Evolutionary conservation across 2,888 invertebrate species (phyloP).

Genomic region (Ethmia dodecea): DNA sequence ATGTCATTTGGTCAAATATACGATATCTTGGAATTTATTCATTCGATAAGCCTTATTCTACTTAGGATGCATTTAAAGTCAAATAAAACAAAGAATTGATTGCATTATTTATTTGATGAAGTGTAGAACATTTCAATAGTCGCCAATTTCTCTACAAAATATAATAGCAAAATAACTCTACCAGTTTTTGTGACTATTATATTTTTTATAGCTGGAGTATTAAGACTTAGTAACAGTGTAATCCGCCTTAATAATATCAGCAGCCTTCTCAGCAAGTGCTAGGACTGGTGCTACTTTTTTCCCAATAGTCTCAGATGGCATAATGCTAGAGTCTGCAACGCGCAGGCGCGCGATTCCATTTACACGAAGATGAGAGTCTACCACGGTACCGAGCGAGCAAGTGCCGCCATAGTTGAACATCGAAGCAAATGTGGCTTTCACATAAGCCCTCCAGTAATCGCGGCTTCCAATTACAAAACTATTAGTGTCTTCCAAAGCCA

Average conservation of each 20-base stretch:
- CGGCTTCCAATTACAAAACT: conserved; percentile 41
- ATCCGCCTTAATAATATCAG: conserved; percentile 61
- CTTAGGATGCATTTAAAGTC: too few relatives aligned
- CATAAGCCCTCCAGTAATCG: conserved; percentile 64
- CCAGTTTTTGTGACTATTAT: too few relatives aligned
- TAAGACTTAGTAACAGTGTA: too few relatives aligned
- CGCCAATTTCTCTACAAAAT: too few relatives aligned
- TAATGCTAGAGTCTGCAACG: conserved; percentile 61
- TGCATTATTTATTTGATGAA: too few relatives aligned
- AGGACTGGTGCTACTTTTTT: conserved; percentile 59
- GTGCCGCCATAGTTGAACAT: neutral
- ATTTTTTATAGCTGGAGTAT: too few relatives aligned
- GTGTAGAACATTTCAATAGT: too few relatives aligned
- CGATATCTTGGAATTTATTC: too few relatives aligned
- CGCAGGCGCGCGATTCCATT: conserved; percentile 43
- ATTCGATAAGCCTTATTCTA: too few relatives aligned
- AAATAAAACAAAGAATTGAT: too few relatives aligned
- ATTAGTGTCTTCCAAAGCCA: conserved; percentile 50
- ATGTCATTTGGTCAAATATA: too few relatives aligned
- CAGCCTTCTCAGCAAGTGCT: conserved; percentile 65
- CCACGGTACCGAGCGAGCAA: conserved; percentile 61
- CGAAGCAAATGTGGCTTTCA: conserved; percentile 54
- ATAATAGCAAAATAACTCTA: too few relatives aligned
- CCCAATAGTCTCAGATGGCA: conserved; percentile 63
- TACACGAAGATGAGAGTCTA: conserved; percentile 47